A percentile compares a stretch with the other conserved stretches of the same genome.
Evolutionary conservation across 2,113 vertebrate genomes (phyloP).

Genomic region (Erythrolamprus reginae): DNA sequence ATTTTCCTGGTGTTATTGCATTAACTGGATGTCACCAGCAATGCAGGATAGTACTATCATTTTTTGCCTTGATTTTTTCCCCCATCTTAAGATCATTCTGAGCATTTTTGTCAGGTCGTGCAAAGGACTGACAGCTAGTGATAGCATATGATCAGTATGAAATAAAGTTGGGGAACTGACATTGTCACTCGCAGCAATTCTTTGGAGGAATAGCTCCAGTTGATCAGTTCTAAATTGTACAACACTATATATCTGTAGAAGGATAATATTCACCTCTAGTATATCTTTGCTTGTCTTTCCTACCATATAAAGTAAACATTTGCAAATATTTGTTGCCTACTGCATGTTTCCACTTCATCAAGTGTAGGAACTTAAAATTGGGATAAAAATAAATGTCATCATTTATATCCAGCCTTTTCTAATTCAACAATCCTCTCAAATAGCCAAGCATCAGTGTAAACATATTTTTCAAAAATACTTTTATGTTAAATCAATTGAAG

Average conservation of each 20-base stretch:
- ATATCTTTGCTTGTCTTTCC: neutral
- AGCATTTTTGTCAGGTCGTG: neutral
- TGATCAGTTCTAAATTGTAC: neutral
- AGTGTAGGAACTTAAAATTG: neutral
- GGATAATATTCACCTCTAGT: neutral
- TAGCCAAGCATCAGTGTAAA: neutral
- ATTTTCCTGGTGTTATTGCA: neutral
- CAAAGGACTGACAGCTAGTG: neutral
- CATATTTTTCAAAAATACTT: neutral
- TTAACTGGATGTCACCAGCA: neutral
- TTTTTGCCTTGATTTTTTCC: neutral
- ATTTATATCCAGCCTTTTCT: neutral
- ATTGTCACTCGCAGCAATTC: neutral
- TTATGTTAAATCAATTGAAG: neutral
- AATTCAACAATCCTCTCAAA: neutral
- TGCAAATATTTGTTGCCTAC: neutral
- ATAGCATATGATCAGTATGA: neutral
- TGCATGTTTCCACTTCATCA: neutral
- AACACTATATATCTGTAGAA: neutral
- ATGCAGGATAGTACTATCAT: neutral
- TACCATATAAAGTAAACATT: neutral
- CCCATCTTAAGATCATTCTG: neutral
- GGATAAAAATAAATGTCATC: neutral
- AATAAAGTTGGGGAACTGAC: neutral
- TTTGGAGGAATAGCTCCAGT: neutral